Conservation (phyloP, 2,888 invertebrate genomes). For the Scelioninae gen. 1 region DNA sequence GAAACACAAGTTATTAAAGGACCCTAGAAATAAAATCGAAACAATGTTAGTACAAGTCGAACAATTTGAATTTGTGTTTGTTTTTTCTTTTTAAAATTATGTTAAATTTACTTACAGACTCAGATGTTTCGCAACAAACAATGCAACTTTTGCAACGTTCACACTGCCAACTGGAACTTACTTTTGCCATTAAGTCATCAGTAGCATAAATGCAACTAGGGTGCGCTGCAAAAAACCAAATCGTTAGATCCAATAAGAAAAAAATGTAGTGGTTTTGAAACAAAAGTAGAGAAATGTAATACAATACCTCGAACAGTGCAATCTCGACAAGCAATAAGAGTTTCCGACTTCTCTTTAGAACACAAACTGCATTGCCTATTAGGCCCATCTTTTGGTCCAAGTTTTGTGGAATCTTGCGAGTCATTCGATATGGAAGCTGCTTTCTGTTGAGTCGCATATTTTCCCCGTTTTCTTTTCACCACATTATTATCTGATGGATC, state of each 20-base stretch:
- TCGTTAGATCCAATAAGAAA: too few relatives aligned
- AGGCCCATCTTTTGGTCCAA: constrained; percentile 77
- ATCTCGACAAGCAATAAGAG: constrained; percentile 89
- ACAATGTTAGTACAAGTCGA: too few relatives aligned
- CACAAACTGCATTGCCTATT: constrained; percentile 81
- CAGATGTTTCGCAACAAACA: constrained; percentile 91
- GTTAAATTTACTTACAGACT: constrained; percentile 85
- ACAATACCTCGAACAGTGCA: constrained; percentile 90
- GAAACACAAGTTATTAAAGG: constrained; percentile 91
- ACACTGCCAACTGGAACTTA: constrained; percentile 93
- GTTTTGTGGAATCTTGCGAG: constrained; percentile 76
- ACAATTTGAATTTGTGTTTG: too few relatives aligned
- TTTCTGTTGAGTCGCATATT: constrained; percentile 87
- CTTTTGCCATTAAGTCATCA: constrained; percentile 88
- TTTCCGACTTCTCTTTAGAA: constrained; percentile 85
- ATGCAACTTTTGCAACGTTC: constrained; percentile 95
- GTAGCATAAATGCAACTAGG: constrained; percentile 88
- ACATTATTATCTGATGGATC: constrained; percentile 93
- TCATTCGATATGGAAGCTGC: constrained; percentile 84
- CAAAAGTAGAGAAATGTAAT: too few relatives aligned
- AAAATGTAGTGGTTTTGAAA: too few relatives aligned
- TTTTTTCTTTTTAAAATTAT: neutral
- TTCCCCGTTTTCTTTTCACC: constrained; percentile 89
- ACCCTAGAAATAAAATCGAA: constrained; percentile 86
- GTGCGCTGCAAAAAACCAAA: constrained; percentile 88